Evolutionary conservation across 1,140 invertebrate genomes (phyloP).

Genomic region (Lepidotrigona ventralis): DNA sequence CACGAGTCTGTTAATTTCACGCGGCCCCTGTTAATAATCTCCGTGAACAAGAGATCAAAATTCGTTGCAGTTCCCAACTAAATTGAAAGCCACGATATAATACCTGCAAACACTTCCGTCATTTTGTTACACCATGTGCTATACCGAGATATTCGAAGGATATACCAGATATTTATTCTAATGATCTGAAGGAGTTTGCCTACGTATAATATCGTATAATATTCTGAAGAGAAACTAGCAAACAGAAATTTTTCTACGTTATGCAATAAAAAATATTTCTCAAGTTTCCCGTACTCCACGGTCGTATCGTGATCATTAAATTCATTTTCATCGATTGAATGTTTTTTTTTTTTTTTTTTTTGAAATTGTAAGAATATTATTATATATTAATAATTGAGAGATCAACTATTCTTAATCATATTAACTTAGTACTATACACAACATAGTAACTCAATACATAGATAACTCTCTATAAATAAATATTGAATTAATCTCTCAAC

Average conservation of each 20-base stretch:
- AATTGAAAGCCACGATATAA: background rate
- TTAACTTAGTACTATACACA: too few relatives aligned
- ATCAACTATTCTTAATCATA: too few relatives aligned
- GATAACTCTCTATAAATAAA: too few relatives aligned
- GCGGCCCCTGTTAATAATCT: background rate
- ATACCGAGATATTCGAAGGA: background rate
- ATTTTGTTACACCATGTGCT: background rate
- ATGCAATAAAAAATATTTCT: too few relatives aligned
- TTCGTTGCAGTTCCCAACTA: background rate
- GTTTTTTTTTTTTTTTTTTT: too few relatives aligned
- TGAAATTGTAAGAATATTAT: too few relatives aligned
- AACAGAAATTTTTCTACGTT: background rate
- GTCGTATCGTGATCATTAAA: too few relatives aligned
- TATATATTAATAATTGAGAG: too few relatives aligned
- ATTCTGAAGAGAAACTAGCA: background rate
- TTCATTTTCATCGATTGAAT: too few relatives aligned
- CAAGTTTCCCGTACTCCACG: too few relatives aligned
- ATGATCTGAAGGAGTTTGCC: background rate
- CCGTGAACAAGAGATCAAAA: background rate
- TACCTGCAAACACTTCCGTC: background rate
- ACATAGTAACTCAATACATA: too few relatives aligned
- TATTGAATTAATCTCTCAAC: background rate
- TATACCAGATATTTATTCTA: background rate
- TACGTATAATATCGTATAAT: background rate
- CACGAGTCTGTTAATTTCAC: background rate